Evolutionary conservation across 1,140 invertebrate genomes (phyloP), one percentile per base, ranked within the genome.

Genomic region (Drosophila baimaii): DNA sequence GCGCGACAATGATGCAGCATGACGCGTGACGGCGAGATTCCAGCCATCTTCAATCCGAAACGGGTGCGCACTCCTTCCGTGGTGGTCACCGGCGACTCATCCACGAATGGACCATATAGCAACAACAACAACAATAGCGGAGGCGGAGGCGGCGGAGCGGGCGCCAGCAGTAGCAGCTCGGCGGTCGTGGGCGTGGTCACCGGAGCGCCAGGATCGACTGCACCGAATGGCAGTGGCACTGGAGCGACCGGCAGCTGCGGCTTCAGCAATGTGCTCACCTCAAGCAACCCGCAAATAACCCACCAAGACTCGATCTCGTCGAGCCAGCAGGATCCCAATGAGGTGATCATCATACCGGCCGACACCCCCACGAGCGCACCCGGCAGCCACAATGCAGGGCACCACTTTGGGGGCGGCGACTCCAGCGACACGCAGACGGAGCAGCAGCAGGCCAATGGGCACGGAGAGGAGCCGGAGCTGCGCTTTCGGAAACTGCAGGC

Each of bases 21-120:
- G 91, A 92, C 91, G 59, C 89, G 94, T 74, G 94, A 95, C 93
- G 94, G 94, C 68, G 95, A 95, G 91, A 94, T 96, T 91, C 94
- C 95, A 55, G 95, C 95, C 72, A 96, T 96, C 81, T 96, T 96
- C 89, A 95, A 96, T 92, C 95, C 95, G 31, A 95, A 95, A 89
- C 93, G 95, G 65, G 95, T 95, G 59, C 93, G 95, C 55, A 93
- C 95, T 23, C 95, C 95, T 44, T 95, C 95, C 41, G 95, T 96
- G 62, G 94, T 95, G 73, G 94, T 95, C 64, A 95, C 95, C 3
- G 95, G 94, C 65, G 95, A 95, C 63, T 91, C 91, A n/a, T 78
- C 93, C 35, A 68, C 93, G 33, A 94, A 94, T 91, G 93, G 93
- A 33, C 93, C 92, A 3, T 94, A 81, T 64, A 84, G 59, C 43